Evolutionary conservation across 2,888 invertebrate species (phyloP).

Genomic region (Calameuta pallipes): DNA sequence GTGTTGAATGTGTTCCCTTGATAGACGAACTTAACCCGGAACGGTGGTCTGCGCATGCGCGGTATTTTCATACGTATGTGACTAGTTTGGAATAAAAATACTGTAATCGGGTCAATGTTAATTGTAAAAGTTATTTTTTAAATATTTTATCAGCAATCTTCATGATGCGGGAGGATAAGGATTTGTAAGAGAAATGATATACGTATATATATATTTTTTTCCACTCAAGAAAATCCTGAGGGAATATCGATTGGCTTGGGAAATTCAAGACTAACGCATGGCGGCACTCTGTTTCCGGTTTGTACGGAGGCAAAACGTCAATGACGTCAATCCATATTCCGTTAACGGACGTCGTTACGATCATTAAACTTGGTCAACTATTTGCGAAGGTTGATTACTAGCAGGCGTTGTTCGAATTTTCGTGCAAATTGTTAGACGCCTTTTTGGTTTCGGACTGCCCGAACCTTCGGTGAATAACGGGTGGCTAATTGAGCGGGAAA

Average conservation of each 20-base stretch:
- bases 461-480: neutral
- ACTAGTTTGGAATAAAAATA: neutral
- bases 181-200: no score
- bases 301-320: neutral
- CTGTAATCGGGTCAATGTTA: neutral
- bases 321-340: neutral
- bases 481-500: neutral
- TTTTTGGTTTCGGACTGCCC: neutral
- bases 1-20: no score
- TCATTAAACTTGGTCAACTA: conserved; percentile 6
- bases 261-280: neutral
- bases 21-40: neutral
- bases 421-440: neutral
- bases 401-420: neutral
- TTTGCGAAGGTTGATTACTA: neutral
- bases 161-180: no score
- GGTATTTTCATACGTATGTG: neutral
- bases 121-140: neutral
- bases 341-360: neutral
- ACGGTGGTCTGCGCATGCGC: neutral
- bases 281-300: neutral
- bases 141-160: no score
- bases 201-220: neutral
- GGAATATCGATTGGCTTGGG: neutral
- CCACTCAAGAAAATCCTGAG: neutral